These are phyloP conservation scores for Plecotus auritus DNA, from an alignment of 2,113 vertebrate species.

Conservation along the genomic window DNA sequence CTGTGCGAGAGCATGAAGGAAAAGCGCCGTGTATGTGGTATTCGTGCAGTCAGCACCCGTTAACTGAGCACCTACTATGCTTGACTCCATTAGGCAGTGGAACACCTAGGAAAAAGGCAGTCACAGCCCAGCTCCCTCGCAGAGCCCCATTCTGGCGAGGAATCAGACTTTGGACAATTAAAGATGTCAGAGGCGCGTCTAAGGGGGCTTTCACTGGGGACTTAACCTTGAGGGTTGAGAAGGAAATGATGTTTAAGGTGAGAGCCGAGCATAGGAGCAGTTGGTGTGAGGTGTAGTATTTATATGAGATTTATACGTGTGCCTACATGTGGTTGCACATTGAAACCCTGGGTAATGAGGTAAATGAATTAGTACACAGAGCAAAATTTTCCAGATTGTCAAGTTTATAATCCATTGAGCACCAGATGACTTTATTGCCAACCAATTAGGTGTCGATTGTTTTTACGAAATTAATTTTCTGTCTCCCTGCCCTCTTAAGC, in stretches of 20 bases:
- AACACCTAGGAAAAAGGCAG: not conserved
- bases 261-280: not conserved
- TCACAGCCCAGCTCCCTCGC: not conserved
- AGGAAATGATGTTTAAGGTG: not conserved
- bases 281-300: not conserved
- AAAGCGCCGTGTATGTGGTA: not conserved
- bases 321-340: not conserved
- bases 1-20: not conserved
- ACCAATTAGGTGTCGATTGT: not conserved
- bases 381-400: not conserved
- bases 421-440: conserved; percentile 10
- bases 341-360: not conserved
- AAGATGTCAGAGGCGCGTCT: not conserved
- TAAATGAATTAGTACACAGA: not conserved
- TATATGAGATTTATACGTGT: fast-evolving
- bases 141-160: not conserved
- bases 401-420: not conserved
- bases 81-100: not conserved
- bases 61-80: not conserved
- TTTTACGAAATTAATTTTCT: not conserved
- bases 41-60: too few relatives aligned
- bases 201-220: not conserved
- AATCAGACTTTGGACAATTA: not conserved
- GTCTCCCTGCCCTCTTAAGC: not conserved
- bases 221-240: not conserved